Percentiles rank a stretch among this genome's conserved stretches.
Conservation (phyloP, 2,113 vertebrate species). For the Eupsittula cactorum region DNA sequence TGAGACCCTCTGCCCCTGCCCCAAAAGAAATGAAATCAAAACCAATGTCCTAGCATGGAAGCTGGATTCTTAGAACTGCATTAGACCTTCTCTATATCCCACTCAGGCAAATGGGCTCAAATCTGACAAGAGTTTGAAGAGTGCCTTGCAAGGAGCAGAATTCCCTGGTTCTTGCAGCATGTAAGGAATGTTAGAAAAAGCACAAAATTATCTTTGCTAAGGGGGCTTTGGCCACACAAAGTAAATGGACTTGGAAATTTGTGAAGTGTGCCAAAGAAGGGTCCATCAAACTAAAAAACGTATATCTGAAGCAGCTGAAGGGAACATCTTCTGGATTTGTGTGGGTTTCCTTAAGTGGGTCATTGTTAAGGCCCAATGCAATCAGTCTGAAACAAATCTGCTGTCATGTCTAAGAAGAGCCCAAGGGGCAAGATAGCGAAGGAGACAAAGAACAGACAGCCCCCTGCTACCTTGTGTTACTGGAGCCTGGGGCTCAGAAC, state of each 20-base stretch:
- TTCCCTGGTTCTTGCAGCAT: not conserved
- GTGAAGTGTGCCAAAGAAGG: not conserved
- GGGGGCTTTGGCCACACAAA: not conserved
- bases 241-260: not conserved
- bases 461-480: not conserved
- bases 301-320: not conserved
- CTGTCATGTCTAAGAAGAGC: not conserved
- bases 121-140: not conserved
- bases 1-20: not conserved
- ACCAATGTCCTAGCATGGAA: not conserved
- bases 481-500: not conserved
- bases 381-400: not conserved
- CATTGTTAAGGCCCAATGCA: not conserved
- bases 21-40: rapidly evolving
- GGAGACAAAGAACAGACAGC: not conserved
- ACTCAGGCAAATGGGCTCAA: not conserved
- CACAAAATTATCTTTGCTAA: not conserved
- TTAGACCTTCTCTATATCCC: not conserved
- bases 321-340: not conserved
- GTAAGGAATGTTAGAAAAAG: not conserved
- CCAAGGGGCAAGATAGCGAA: not conserved
- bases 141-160: not conserved
- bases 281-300: not conserved
- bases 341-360: not conserved
- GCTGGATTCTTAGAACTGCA: not conserved